A percentile compares a stretch with the other conserved stretches of the same genome.
These are phyloP conservation scores for Falco concolor DNA, from an alignment of 2,797 vertebrate genomes.

Conservation along the genomic window DNA sequence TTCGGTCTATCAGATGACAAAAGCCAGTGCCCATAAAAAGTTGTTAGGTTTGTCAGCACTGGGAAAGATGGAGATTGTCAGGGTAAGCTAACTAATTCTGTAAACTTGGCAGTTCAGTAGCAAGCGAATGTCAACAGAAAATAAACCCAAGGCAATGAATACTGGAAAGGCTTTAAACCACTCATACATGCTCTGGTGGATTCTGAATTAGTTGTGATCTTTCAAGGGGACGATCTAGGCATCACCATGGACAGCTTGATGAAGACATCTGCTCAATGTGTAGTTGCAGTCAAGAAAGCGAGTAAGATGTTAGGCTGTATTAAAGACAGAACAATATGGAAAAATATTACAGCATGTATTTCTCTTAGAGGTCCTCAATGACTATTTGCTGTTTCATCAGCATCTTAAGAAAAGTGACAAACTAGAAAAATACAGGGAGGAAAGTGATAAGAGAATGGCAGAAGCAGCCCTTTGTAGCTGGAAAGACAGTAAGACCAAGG, in stretches of 20 bases:
- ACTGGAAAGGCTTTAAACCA: background rate
- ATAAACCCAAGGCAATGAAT: background rate
- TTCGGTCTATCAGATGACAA: background rate
- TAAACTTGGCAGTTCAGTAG: background rate
- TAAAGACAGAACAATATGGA: conserved; percentile 47
- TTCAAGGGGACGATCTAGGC: conserved; percentile 43
- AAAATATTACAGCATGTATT: conserved; percentile 27
- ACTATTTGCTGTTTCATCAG: background rate
- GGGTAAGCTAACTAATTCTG: background rate
- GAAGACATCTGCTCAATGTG: conserved; percentile 48
- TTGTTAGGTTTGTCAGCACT: background rate
- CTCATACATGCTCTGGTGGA: background rate
- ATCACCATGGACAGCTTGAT: conserved; percentile 33
- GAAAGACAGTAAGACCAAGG: background rate
- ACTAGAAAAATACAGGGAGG: background rate
- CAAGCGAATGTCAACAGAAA: background rate
- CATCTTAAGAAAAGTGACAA: background rate
- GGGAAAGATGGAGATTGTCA: background rate
- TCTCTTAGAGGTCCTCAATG: background rate
- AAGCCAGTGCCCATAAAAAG: background rate
- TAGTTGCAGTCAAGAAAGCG: conserved; percentile 58
- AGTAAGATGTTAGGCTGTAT: conserved; percentile 55
- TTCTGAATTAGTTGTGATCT: conserved; percentile 44
- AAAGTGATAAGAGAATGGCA: background rate
- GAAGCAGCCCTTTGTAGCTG: background rate